Percentiles rank a stretch among this genome's conserved stretches.
Conservation (phyloP, 2,113 vertebrate species). For the Salvelinus alpinus region DNA sequence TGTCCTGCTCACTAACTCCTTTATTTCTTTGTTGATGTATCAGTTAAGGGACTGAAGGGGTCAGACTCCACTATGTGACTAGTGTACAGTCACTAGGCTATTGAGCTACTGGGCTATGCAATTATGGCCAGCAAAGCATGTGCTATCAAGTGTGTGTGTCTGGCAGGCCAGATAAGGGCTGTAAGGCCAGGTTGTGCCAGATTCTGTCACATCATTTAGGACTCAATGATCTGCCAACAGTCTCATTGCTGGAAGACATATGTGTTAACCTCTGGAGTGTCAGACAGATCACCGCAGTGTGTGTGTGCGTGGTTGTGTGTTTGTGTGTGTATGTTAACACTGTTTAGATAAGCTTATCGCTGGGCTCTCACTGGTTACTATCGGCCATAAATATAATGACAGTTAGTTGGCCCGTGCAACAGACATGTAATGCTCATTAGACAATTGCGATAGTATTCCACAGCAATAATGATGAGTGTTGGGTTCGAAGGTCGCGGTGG, state of each 20-base stretch:
- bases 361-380: neutral
- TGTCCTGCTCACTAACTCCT: constrained; percentile 43
- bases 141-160: neutral
- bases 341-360: constrained; percentile 30
- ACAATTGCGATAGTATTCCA: neutral
- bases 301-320: constrained; percentile 17
- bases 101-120: constrained; percentile 39
- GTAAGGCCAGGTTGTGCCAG: constrained; percentile 36
- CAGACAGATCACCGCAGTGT: constrained; percentile 31
- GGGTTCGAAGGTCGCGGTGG: too few species aligned
- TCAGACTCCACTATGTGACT: constrained; percentile 51
- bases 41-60: constrained; percentile 33
- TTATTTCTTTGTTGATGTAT: constrained; percentile 16
- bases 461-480: neutral
- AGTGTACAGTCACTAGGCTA: constrained; percentile 48
- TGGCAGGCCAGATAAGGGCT: constrained; percentile 35
- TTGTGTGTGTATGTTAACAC: constrained; percentile 30
- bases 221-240: constrained; percentile 57
- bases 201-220: constrained; percentile 58
- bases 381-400: too few species aligned
- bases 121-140: constrained; percentile 28
- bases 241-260: constrained; percentile 54
- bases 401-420: neutral
- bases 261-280: constrained; percentile 39
- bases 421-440: neutral